Evolutionary conservation across 2,888 invertebrate species (phyloP).

Genomic region (Carterocephalus palaemon): DNA sequence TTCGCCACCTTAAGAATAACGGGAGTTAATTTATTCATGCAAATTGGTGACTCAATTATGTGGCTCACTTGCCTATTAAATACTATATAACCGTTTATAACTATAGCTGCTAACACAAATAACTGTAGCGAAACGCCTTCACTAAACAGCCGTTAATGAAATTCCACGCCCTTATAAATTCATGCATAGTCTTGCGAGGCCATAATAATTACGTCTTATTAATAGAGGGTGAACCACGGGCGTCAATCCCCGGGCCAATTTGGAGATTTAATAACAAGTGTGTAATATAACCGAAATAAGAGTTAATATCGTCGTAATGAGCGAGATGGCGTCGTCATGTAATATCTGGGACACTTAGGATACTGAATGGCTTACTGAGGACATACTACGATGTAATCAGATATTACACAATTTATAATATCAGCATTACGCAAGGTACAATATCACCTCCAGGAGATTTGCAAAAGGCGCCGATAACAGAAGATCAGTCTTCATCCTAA

Average conservation of each 20-base stretch:
- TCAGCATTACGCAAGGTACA: too few species aligned
- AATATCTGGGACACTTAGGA: conserved; percentile 44
- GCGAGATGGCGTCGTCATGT: conserved; percentile 45
- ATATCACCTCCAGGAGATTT: too few species aligned
- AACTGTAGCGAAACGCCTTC: not conserved
- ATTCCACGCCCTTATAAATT: conserved; percentile 7
- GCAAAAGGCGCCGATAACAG: too few species aligned
- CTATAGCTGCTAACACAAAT: conserved; percentile 4
- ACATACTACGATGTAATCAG: too few species aligned
- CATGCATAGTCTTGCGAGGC: conserved; percentile 11
- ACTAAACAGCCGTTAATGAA: conserved; percentile 12
- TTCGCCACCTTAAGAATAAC: too few species aligned
- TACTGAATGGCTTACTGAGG: conserved; percentile 33
- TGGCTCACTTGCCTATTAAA: not conserved
- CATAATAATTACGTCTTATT: conserved; percentile 21
- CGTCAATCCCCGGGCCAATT: conserved; percentile 37
- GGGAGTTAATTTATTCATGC: too few species aligned
- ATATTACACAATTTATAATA: too few species aligned
- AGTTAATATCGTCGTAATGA: conserved; percentile 50
- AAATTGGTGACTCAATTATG: not conserved
- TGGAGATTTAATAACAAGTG: conserved; percentile 47
- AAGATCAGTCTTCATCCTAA: too few species aligned
- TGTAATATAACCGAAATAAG: conserved; percentile 36
- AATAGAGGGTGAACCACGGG: conserved; percentile 31
- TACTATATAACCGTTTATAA: conserved; percentile 1